Evolutionary conservation across 2,113 vertebrate genomes (phyloP).

Genomic region (Triplophysa tibetana): DNA sequence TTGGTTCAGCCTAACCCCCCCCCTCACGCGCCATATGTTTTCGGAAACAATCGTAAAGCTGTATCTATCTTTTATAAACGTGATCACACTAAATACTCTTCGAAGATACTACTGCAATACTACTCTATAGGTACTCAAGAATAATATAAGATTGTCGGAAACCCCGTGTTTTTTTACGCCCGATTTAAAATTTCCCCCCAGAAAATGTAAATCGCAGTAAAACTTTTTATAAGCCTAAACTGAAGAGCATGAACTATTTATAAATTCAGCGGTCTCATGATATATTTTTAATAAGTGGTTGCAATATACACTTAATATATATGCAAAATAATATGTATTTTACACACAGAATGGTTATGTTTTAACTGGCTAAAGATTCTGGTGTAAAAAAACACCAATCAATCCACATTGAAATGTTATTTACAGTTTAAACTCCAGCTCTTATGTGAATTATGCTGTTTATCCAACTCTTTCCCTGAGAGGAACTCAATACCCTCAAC

Average conservation of each 20-base stretch:
- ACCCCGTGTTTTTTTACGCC: too few relatives aligned
- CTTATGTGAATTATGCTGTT: slow-evolving; percentile 18
- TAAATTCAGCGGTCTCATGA: background rate
- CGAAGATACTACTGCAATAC: too few relatives aligned
- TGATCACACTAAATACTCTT: too few relatives aligned
- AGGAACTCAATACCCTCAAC: slow-evolving; percentile 24
- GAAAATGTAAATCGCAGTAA: too few relatives aligned
- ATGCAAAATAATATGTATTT: background rate
- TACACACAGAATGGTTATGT: background rate
- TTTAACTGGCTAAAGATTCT: background rate
- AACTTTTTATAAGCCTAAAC: background rate
- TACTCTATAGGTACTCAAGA: too few relatives aligned
- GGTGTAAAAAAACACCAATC: background rate
- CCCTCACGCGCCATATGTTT: too few relatives aligned
- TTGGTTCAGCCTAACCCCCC: too few relatives aligned
- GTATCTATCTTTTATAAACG: too few relatives aligned
- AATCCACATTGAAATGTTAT: background rate
- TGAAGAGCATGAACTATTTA: background rate
- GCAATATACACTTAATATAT: background rate
- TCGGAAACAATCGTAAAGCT: too few relatives aligned
- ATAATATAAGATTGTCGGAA: too few relatives aligned
- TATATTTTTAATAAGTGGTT: background rate
- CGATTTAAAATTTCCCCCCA: too few relatives aligned
- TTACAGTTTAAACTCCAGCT: background rate
- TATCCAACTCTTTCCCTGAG: slow-evolving; percentile 9